Evolutionary conservation across 2,888 invertebrate species (phyloP), one percentile per base, ranked within the genome.

Genomic region (Campaea margaritaria): DNA sequence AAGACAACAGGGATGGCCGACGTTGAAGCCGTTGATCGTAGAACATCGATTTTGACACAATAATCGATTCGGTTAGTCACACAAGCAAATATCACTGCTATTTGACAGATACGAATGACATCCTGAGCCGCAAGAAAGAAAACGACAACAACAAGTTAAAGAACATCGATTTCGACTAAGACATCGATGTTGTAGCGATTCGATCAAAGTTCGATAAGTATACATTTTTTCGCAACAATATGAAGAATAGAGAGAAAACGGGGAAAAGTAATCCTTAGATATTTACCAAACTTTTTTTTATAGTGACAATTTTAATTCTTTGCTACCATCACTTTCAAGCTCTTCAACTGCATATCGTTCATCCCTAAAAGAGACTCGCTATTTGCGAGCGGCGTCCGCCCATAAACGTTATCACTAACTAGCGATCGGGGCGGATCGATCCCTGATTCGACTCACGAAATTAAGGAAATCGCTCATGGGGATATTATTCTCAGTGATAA

Each of bases 391-490:
- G 82, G 84, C 84, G 79, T 82, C 79, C 81, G 83, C 78, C 87
- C 82, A 87, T 89, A 87, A 89, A 85, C 85, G 86, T 85, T 91
- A 92, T 92, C 91, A 75, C 83, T 86, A 87, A 87, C 89, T 85
- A 85, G 87, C 88, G 85, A 92, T 92, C 91, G 74, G 86, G 91
- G 88, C 88, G 90, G 83, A 85, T 87, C 91, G 89, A 90, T 89
- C 87, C 85, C 76, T 85, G 88, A 91, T 91, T 90, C 86, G 85
- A 74, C 86, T 86, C 90, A 89, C 91, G 88, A 90, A 92, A 92
- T 92, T 92, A 92, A 92, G 91, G 89, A 89, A 91, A 91, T 90
- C 90, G 91, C 90, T 92, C 89, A 92, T 91, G 90, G 87, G 88
- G 87, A 88, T 92, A 92, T 92, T 90, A 91, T 89, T 89, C 89